A percentile compares a stretch with the other conserved stretches of the same genome.
Conservation (phyloP, 2,888 invertebrate species). For the Tortricodes alternella region DNA sequence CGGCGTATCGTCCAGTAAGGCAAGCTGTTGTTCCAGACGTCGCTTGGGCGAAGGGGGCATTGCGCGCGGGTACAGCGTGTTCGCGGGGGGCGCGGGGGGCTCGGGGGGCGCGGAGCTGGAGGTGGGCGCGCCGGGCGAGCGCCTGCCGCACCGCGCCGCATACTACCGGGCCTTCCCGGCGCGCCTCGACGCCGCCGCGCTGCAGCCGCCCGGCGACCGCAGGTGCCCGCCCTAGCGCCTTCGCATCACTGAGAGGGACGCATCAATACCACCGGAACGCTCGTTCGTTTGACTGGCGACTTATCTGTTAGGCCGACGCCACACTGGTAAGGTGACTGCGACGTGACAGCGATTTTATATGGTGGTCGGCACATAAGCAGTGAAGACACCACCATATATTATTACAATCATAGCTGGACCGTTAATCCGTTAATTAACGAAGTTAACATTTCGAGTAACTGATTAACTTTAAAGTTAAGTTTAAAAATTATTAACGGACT, state of each 20-base stretch:
- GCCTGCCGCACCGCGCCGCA: slow-evolving; percentile 88
- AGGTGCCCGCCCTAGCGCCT: slow-evolving; percentile 53
- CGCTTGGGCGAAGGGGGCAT: slow-evolving; percentile 72
- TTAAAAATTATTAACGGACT: too few species aligned
- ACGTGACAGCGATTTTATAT: too few species aligned
- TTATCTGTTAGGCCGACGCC: too few species aligned
- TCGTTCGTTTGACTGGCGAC: too few species aligned
- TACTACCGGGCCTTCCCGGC: slow-evolving; percentile 94
- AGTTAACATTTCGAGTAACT: too few species aligned
- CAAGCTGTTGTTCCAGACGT: slow-evolving; percentile 60
- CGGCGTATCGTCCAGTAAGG: slow-evolving; percentile 19
- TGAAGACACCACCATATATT: too few species aligned
- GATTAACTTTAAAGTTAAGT: too few species aligned
- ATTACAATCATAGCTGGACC: too few species aligned
- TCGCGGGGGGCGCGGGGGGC: slow-evolving; percentile 68
- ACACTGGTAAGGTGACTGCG: too few species aligned
- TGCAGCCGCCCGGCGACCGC: slow-evolving; percentile 69
- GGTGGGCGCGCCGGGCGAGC: slow-evolving; percentile 90
- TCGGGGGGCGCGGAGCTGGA: slow-evolving; percentile 88
- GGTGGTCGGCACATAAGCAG: too few species aligned
- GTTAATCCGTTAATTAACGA: too few species aligned
- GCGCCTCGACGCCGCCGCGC: slow-evolving; percentile 85
- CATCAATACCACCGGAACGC: too few species aligned
- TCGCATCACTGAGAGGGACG: slow-evolving; percentile 9
- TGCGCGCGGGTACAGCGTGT: slow-evolving; percentile 73